These are phyloP conservation scores for Nemotelus pantherinus DNA, from an alignment of 2,888 invertebrate species.

Conservation along the genomic window DNA sequence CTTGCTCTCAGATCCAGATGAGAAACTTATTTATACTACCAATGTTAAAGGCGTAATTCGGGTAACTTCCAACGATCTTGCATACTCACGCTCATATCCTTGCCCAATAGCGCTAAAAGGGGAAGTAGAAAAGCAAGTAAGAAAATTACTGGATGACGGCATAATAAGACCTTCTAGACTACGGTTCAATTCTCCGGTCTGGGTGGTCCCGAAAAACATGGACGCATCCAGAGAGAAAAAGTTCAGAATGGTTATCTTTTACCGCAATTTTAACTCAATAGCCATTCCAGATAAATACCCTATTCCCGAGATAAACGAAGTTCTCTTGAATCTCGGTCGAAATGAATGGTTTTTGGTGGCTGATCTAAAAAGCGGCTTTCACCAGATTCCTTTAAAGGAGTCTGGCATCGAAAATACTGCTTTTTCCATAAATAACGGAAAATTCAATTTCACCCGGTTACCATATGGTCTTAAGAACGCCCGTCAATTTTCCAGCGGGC, in stretches of 20 bases:
- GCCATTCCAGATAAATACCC: not conserved
- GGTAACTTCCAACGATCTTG: not conserved
- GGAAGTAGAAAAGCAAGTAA: too few species aligned
- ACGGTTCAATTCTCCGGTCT: not conserved
- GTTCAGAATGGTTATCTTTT: not conserved
- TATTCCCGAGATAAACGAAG: not conserved
- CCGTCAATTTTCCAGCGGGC: not conserved
- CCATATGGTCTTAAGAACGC: constrained; percentile 6
- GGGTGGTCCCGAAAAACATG: too few species aligned
- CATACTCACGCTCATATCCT: constrained; percentile 1
- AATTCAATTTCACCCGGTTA: constrained; percentile 1
- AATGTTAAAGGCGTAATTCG: constrained; percentile 1
- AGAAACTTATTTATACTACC: constrained; percentile 3
- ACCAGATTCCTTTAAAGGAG: not conserved
- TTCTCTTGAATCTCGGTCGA: not conserved
- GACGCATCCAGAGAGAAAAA: not conserved
- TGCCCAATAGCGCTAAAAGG: not conserved
- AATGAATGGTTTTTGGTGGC: not conserved
- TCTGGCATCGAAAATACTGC: not conserved
- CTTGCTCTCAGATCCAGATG: constrained; percentile 1
- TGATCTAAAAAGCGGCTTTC: constrained; percentile 5
- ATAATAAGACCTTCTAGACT: not conserved
- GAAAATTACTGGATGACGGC: not conserved
- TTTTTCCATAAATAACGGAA: constrained; percentile 2
- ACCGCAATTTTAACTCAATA: too few species aligned